Percentiles rank a stretch among this genome's conserved stretches.
Evolutionary conservation across 2,113 vertebrate species (phyloP).

Genomic region (Cyprinodon variegatus): DNA sequence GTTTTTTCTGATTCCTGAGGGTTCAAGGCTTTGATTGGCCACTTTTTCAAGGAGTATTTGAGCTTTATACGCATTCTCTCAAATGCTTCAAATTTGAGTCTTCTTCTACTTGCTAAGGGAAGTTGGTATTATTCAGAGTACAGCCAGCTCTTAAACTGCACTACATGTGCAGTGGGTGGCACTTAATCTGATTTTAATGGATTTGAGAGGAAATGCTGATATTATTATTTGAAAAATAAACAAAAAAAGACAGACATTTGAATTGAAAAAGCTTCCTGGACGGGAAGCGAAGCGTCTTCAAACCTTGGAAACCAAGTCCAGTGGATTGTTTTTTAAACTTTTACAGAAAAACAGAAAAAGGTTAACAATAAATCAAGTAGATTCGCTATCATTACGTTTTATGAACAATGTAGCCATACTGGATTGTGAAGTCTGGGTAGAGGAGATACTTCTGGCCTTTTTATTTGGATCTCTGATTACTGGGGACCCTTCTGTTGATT

Average conservation of each 20-base stretch:
- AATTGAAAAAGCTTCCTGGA: no score
- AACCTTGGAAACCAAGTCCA: no score
- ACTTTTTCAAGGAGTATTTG: not conserved
- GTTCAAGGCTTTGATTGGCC: not conserved
- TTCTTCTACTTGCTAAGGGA: not conserved
- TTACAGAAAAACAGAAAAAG: no score
- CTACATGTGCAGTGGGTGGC: not conserved
- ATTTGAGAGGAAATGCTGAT: not conserved
- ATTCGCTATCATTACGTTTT: no score
- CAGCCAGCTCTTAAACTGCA: not conserved
- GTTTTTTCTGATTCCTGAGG: not conserved
- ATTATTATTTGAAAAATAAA: not conserved
- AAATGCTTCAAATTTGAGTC: not conserved
- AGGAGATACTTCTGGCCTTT: no score
- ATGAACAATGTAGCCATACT: no score
- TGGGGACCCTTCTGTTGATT: no score
- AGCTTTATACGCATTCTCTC: not conserved
- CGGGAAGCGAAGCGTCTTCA: no score
- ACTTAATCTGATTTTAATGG: not conserved
- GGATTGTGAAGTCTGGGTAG: no score
- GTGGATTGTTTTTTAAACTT: no score
- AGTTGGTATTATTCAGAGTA: not conserved
- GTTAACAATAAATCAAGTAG: no score
- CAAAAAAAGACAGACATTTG: not conserved
- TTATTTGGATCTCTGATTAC: no score